Percentiles rank a stretch among this genome's conserved stretches.
Conservation (phyloP, 2,113 vertebrate species). For the Strix uralensis region DNA sequence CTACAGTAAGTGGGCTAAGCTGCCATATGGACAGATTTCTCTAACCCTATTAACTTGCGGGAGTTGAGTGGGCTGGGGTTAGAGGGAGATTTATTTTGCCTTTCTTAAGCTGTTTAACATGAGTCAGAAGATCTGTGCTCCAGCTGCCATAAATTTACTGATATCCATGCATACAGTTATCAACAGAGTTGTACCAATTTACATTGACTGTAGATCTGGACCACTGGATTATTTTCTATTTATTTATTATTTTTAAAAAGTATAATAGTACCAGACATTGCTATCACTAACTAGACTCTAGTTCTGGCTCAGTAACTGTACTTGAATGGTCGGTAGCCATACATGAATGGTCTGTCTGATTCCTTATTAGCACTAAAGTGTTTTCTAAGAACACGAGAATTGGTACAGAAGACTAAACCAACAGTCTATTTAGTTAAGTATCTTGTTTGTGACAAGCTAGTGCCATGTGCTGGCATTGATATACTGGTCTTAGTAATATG, state of each 20-base stretch:
- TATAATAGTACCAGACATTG: not conserved
- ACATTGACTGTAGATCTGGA: not conserved
- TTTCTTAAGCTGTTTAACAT: not conserved
- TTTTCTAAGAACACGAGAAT: not conserved
- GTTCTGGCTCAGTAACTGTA: not conserved
- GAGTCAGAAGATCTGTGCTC: not conserved
- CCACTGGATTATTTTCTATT: not conserved
- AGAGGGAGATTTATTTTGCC: not conserved
- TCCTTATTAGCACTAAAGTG: not conserved
- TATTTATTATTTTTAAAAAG: not conserved
- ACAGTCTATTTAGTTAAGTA: not conserved
- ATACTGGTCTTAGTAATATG: not conserved
- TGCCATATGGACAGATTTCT: not conserved
- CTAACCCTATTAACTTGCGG: not conserved
- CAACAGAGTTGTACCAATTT: not conserved
- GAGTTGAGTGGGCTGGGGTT: not conserved
- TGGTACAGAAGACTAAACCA: not conserved
- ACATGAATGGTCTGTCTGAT: not conserved
- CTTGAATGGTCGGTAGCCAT: not conserved
- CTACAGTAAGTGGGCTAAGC: not conserved
- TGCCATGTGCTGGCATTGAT: not conserved
- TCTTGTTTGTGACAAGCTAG: not conserved
- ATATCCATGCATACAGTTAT: rapidly evolving
- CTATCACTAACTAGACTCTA: not conserved
- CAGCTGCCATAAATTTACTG: not conserved